A percentile compares a stretch with the other conserved stretches of the same genome.
Evolutionary conservation across 30 jellyfish, hydroid and myxozoan species (phyloP).

Genomic region (Aurelia sp.): DNA sequence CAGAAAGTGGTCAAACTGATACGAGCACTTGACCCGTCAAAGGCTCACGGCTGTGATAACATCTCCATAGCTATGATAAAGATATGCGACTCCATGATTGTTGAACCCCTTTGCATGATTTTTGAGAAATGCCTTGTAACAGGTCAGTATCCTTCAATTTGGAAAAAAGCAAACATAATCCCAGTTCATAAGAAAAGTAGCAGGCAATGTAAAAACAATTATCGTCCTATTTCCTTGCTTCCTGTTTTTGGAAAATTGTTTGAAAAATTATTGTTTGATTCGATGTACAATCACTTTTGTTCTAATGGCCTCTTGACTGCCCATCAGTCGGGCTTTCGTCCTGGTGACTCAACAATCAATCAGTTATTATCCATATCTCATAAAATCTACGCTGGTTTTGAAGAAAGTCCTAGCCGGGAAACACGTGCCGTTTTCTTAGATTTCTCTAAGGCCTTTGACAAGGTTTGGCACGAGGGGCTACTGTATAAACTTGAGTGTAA

Average conservation of each 20-base stretch:
- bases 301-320: slow-evolving; percentile 44
- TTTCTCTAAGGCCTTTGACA: slow-evolving; percentile 43
- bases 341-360: slow-evolving; percentile 43
- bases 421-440: slow-evolving; percentile 40
- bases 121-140: slow-evolving; percentile 28
- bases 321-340: slow-evolving; percentile 67
- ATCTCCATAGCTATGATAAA: slow-evolving; percentile 53
- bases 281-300: slow-evolving; percentile 51
- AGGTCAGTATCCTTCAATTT: slow-evolving; percentile 38
- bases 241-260: slow-evolving; percentile 67
- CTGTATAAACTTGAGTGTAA: slow-evolving; percentile 29
- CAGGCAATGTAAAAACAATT: slow-evolving; percentile 38
- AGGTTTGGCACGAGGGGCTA: slow-evolving; percentile 48
- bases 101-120: slow-evolving; percentile 54
- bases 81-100: slow-evolving; percentile 40
- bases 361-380: slow-evolving; percentile 54
- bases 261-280: slow-evolving; percentile 62
- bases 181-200: slow-evolving; percentile 60
- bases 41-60: slow-evolving; percentile 66
- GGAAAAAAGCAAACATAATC: slow-evolving; percentile 60
- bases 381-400: slow-evolving; percentile 41
- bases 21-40: slow-evolving; percentile 28
- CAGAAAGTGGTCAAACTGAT: slow-evolving; percentile 17
- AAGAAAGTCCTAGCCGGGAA: slow-evolving; percentile 41
- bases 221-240: slow-evolving; percentile 54